A percentile compares a stretch with the other conserved stretches of the same genome.
Conservation (phyloP, 1,140 invertebrate species). For the Papilio dardanus region DNA sequence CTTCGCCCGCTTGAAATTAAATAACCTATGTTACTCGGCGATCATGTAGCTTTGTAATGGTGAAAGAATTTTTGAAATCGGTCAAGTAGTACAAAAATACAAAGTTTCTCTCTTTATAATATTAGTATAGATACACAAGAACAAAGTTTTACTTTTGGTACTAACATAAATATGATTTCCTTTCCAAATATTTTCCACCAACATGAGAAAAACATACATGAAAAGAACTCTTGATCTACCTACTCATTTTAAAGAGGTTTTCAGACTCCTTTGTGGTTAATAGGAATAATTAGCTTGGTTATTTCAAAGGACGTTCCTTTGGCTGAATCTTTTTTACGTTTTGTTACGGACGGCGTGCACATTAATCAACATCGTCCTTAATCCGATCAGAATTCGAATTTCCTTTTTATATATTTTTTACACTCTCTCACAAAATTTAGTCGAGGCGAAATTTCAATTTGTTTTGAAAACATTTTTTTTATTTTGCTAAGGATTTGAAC, state of each 20-base stretch:
- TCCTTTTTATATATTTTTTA: slow-evolving; percentile 28
- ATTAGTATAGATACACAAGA: too few relatives aligned
- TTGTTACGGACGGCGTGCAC: slow-evolving; percentile 18
- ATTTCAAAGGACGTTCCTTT: slow-evolving; percentile 25
- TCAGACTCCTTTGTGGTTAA: slow-evolving; percentile 12
- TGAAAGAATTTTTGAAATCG: too few relatives aligned
- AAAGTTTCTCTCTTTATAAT: too few relatives aligned
- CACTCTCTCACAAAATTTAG: not conserved
- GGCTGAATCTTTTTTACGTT: slow-evolving; percentile 13
- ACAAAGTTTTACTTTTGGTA: too few relatives aligned
- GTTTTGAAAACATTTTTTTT: not conserved
- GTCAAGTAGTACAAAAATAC: too few relatives aligned
- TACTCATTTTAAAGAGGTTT: not conserved
- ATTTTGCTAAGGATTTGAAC: not conserved
- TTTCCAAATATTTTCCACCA: not conserved
- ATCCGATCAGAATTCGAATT: slow-evolving; percentile 38
- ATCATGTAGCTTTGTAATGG: too few relatives aligned
- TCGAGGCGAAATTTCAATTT: slow-evolving; percentile 7
- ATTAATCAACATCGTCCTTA: slow-evolving; percentile 37
- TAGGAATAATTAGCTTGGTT: slow-evolving; percentile 35
- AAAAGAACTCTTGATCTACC: not conserved
- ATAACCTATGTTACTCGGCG: too few relatives aligned
- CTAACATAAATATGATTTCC: too few relatives aligned
- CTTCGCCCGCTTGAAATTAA: too few relatives aligned
- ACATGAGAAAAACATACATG: not conserved